phyloP scores from a whole-genome alignment of 2,113 vertebrate species.

The Psilopsiagon aurifrons region DNA sequence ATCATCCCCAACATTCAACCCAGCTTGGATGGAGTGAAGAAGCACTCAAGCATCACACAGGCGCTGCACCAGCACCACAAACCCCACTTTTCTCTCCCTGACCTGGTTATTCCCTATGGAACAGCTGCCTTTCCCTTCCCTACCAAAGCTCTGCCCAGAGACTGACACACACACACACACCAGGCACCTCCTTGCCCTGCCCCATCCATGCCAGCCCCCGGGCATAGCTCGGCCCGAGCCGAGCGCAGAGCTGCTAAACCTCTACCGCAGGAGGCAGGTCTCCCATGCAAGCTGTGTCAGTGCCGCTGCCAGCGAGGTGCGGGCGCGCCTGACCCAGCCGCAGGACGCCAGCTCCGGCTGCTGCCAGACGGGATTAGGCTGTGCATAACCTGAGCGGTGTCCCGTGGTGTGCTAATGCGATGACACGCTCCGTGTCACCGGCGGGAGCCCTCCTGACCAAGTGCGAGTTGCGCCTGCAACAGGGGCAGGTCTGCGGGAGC shows the following conservation, averaged over 20 bases:
- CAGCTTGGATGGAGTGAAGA: background rate
- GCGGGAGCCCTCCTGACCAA: background rate
- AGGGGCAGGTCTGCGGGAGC: background rate
- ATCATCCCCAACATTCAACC: background rate
- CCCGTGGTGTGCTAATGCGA: background rate
- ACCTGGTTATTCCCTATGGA: background rate
- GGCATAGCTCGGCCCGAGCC: background rate
- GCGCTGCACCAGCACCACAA: background rate
- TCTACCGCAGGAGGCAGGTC: background rate
- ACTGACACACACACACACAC: no score
- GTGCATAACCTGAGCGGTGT: background rate
- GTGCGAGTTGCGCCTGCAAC: background rate
- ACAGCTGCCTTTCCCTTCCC: background rate
- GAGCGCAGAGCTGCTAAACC: background rate
- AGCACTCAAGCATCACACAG: background rate
- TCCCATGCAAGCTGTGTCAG: background rate
- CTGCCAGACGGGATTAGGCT: slow-evolving; percentile 6
- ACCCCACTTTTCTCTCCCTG: background rate
- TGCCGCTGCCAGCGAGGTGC: background rate
- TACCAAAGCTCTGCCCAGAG: background rate
- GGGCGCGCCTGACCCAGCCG: background rate
- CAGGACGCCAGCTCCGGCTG: background rate
- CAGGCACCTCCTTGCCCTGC: background rate
- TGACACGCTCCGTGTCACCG: background rate
- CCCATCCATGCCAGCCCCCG: no score